Base-by-base conservation (phyloP, 2,888 invertebrate genomes). In the Selenia dentaria region DNA sequence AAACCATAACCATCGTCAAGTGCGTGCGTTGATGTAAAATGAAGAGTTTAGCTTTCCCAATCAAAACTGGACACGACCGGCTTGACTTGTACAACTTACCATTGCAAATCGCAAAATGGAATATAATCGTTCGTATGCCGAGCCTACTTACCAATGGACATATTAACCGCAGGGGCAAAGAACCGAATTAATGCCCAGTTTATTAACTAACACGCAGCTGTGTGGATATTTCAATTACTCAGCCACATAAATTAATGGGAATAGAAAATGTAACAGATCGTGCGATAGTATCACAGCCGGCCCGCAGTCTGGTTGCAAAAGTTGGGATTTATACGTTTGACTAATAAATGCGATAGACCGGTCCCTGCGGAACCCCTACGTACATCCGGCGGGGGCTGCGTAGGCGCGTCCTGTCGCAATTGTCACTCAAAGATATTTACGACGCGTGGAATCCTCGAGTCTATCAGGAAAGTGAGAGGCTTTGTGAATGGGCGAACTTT, bases 241-340 rank as follows among this genome's bases (percentile, higher is more conserved):
- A 67, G 72, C 72, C 64, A 79, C 73, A 81, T 79, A 83, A 86
- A 87, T 87, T 83, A 87, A 88, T 85, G 82, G 79, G 79, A 83
- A 79, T 80, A 71, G 82, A 85, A 86, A 85, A 85, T 83, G 78
- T 79, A 77, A 77, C 76, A 79, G 86, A 85, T 85, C 71, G 63
- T 60, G 64, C 77, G 83, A 84, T 86, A 85, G 75, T 70, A 14
- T 8, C 27, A 79, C 72, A 75, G 82, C 75, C 84, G 84, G 81
- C 80, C 69, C 70, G 84, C 78, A 74, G 89, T 87, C 88, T 88
- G 79, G 71, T 89, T 87, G 86, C 86, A 82, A 88, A 87, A 87
- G 82, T 58, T 54, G 51, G 55, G 59, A 59, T 57, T 54, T 59
- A 60, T 62, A 59, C 57, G 60, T 58, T 54, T 64, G 62, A 60